These are phyloP conservation scores for Chouioia cunea DNA, from an alignment of 2,888 invertebrate species.

Conservation along the genomic window DNA sequence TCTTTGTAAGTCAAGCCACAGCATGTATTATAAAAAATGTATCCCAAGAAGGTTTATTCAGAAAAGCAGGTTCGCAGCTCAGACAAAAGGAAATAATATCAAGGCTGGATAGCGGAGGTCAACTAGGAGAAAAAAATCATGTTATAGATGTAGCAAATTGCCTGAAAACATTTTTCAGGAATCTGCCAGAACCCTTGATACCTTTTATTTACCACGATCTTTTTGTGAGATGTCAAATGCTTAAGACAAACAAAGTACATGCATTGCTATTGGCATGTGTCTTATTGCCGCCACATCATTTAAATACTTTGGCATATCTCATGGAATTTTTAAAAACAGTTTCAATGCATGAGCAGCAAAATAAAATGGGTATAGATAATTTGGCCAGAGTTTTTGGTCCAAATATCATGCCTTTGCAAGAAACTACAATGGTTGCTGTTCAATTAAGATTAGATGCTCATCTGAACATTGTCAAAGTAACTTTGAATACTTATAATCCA, in stretches of 20 bases:
- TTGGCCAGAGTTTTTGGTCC: constrained; percentile 89
- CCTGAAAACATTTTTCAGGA: constrained; percentile 86
- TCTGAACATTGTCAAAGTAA: constrained; percentile 79
- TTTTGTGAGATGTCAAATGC: constrained; percentile 77
- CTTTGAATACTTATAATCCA: constrained; percentile 18
- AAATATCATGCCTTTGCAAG: constrained; percentile 85
- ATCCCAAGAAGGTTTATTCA: constrained; percentile 85
- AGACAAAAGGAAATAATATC: constrained; percentile 87
- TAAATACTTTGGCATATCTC: constrained; percentile 84
- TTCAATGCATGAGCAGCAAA: constrained; percentile 76
- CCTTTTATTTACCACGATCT: constrained; percentile 81
- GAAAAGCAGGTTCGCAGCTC: constrained; percentile 88
- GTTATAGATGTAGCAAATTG: constrained; percentile 89
- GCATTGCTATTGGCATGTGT: constrained; percentile 78
- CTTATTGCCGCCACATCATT: constrained; percentile 81
- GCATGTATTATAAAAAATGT: constrained; percentile 77
- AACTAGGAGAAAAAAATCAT: constrained; percentile 79
- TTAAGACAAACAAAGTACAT: constrained; percentile 73
- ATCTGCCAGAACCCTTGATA: constrained; percentile 87
- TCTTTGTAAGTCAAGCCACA: constrained; percentile 80
- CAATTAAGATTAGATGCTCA: constrained; percentile 77
- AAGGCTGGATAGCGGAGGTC: constrained; percentile 78
- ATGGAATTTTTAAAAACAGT: constrained; percentile 84
- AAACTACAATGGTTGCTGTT: constrained; percentile 72
- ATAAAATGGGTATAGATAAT: constrained; percentile 88